phyloP scores from a whole-genome alignment of 23 tunicate genomes.

The Ascidia mentula region DNA sequence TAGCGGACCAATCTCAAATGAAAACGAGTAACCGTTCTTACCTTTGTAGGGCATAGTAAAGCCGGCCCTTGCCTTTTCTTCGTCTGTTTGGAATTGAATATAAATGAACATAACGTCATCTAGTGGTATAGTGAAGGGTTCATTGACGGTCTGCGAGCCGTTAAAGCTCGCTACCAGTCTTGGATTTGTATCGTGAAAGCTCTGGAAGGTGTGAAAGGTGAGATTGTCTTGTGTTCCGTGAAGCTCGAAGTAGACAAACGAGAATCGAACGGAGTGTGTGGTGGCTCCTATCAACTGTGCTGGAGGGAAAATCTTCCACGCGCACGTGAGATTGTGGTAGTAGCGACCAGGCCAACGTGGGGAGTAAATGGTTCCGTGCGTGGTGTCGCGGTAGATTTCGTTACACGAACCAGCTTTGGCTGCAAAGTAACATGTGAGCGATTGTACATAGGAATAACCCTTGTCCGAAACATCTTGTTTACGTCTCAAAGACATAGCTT shows the following conservation, averaged over 20 bases:
- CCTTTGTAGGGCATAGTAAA: conserved; percentile 16
- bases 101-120: neutral
- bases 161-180: neutral
- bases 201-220: conserved; percentile 16
- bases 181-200: neutral
- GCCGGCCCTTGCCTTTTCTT: conserved; percentile 4
- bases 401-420: conserved; percentile 52
- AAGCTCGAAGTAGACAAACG: conserved; percentile 45
- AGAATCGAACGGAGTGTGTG: conserved; percentile 15
- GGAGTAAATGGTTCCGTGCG: conserved; percentile 52
- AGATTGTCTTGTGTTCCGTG: conserved; percentile 31
- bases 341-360: conserved; percentile 71
- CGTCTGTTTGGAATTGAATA: conserved; percentile 2
- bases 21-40: too few species aligned
- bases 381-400: neutral
- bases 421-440: too few species aligned
- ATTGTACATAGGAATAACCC: too few species aligned
- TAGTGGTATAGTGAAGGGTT: neutral
- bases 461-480: too few species aligned
- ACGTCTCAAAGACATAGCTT: too few species aligned
- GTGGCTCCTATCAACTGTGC: neutral
- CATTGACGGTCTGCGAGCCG: neutral
- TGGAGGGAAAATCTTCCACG: conserved; percentile 39
- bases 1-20: too few species aligned
- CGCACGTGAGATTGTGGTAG: conserved; percentile 33